These are phyloP conservation scores for Sebastolobus alascanus DNA, from an alignment of 2,797 vertebrate species.

Conservation along the genomic window DNA sequence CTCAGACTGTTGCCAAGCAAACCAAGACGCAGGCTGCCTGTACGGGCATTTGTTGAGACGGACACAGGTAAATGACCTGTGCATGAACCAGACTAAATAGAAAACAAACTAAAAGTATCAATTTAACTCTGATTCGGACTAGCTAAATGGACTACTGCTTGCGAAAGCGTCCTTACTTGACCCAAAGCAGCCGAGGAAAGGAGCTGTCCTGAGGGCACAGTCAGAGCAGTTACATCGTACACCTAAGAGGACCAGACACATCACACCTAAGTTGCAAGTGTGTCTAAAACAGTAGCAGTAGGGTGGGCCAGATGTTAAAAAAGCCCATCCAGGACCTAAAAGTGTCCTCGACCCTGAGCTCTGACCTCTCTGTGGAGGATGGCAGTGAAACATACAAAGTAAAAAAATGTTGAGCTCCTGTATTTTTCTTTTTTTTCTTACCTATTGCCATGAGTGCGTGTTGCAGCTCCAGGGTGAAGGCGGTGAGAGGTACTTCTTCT, in stretches of 20 bases:
- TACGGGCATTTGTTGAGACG: no score
- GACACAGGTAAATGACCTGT: no score
- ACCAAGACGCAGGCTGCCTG: no score
- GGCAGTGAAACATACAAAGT: neutral
- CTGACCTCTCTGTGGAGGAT: neutral
- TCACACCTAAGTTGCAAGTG: neutral
- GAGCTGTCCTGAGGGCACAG: neutral
- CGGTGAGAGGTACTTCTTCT: slow-evolving; percentile 92
- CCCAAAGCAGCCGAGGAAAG: neutral
- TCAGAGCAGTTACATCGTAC: neutral
- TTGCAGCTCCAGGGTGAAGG: slow-evolving; percentile 95
- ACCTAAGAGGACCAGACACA: neutral
- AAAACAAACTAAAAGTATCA: no score
- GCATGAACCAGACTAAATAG: no score
- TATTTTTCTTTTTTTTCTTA: slow-evolving; percentile 56
- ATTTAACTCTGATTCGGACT: no score
- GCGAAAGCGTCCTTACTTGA: neutral
- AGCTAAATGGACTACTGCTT: no score
- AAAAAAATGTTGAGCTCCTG: neutral
- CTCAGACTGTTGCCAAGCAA: no score
- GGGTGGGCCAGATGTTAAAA: neutral
- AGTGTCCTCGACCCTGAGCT: neutral
- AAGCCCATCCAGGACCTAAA: neutral
- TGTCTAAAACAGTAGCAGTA: neutral
- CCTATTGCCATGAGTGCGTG: slow-evolving; percentile 92